phyloP scores from a whole-genome alignment of 2,113 vertebrate species.

The Burhinus oedicnemus region DNA sequence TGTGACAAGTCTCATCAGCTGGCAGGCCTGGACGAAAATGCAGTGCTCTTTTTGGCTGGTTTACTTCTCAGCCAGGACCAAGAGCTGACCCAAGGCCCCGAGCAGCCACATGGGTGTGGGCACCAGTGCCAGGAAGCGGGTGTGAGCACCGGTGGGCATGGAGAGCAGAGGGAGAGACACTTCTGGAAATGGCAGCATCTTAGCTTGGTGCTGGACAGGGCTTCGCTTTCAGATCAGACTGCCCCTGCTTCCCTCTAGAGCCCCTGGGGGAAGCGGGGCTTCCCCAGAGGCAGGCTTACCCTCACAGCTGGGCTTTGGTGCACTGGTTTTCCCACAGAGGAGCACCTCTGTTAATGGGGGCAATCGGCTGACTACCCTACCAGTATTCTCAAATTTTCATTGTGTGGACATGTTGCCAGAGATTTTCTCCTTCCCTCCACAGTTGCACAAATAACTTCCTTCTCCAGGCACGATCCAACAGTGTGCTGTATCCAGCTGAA shows the following conservation, averaged over 20 bases:
- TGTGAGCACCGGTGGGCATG: rapidly evolving
- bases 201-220: neutral
- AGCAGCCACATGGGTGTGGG: rapidly evolving
- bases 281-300: neutral
- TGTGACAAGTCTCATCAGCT: neutral
- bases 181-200: neutral
- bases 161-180: neutral
- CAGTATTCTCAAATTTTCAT: neutral
- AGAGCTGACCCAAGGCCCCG: neutral
- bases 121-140: rapidly evolving
- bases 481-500: neutral
- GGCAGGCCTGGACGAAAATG: neutral
- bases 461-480: neutral
- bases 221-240: neutral
- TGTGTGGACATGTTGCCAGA: neutral
- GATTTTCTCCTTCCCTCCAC: neutral
- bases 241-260: neutral
- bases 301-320: neutral
- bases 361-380: neutral
- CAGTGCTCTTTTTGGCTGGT: neutral
- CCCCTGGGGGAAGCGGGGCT: neutral
- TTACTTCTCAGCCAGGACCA: neutral
- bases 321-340: neutral
- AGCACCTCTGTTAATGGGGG: neutral
- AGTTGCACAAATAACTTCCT: neutral